phyloP scores from a whole-genome alignment of 2,888 invertebrate genomes.

The Dicroscelio sp. region DNA sequence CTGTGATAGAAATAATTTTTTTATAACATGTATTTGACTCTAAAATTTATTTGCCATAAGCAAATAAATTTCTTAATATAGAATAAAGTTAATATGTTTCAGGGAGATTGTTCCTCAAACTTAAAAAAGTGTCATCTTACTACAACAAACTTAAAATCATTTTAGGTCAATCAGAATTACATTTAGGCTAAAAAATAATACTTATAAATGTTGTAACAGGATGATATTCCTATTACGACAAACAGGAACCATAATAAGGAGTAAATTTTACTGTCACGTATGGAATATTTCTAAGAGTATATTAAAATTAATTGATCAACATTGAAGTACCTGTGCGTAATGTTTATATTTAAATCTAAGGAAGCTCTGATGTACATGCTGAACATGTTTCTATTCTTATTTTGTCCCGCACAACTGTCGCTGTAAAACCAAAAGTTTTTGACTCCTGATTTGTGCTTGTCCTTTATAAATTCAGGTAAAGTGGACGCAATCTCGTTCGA shows the following conservation, averaged over 20 bases:
- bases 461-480: not conserved
- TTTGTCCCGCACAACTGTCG: constrained; percentile 44
- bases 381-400: constrained; percentile 45
- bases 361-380: constrained; percentile 37
- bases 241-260: too few species aligned
- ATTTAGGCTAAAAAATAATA: too few species aligned
- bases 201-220: too few species aligned
- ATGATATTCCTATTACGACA: too few species aligned
- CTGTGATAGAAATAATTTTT: not conserved
- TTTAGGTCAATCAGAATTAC: not conserved
- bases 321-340: constrained; percentile 6
- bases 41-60: too few species aligned
- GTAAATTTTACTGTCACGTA: not conserved
- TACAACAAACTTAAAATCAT: not conserved
- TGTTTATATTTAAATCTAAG: not conserved
- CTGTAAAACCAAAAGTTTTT: constrained; percentile 23
- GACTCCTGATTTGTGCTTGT: not conserved
- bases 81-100: too few species aligned
- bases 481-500: constrained; percentile 38
- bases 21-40: too few species aligned
- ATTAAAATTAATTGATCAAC: not conserved
- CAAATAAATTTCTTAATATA: too few species aligned
- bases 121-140: too few species aligned
- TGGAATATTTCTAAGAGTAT: not conserved
- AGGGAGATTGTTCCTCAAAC: too few species aligned